These are phyloP conservation scores for Gymnothorax javanicus DNA, from an alignment of 2,797 vertebrate genomes.

Conservation along the genomic window DNA sequence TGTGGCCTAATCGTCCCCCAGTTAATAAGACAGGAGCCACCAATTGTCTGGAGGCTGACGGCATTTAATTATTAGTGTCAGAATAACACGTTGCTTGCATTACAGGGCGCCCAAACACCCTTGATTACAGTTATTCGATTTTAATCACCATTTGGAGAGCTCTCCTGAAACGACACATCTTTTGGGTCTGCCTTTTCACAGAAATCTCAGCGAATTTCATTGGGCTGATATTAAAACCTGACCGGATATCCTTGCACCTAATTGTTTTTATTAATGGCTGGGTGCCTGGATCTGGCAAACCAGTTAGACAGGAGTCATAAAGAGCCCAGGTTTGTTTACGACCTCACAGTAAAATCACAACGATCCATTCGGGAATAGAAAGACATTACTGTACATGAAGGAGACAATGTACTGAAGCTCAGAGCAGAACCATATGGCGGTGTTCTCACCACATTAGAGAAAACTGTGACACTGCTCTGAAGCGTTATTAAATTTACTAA, in stretches of 20 bases:
- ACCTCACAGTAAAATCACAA: not conserved
- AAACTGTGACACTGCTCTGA: not conserved
- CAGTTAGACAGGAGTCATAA: not conserved
- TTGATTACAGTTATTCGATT: conserved; percentile 8
- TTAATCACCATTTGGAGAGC: conserved; percentile 13
- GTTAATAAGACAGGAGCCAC: conserved; percentile 1
- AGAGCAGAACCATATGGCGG: not conserved
- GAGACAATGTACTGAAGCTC: not conserved
- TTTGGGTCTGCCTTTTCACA: not conserved
- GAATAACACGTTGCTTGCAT: not conserved
- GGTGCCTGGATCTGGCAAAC: not conserved
- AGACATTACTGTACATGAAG: not conserved
- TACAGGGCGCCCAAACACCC: conserved; percentile 2
- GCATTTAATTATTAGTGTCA: conserved; percentile 3
- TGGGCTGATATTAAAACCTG: not conserved
- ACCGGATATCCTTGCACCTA: not conserved
- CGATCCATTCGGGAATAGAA: not conserved
- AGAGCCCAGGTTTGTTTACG: not conserved
- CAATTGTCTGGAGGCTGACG: not conserved
- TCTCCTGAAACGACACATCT: not conserved
- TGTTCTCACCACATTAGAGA: not conserved
- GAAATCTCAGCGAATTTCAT: not conserved
- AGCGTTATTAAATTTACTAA: not conserved
- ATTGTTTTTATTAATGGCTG: not conserved
- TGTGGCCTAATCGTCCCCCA: conserved; percentile 11